These are phyloP conservation scores for Mugil cephalus DNA, from an alignment of 2,113 vertebrate species.

Conservation along the genomic window DNA sequence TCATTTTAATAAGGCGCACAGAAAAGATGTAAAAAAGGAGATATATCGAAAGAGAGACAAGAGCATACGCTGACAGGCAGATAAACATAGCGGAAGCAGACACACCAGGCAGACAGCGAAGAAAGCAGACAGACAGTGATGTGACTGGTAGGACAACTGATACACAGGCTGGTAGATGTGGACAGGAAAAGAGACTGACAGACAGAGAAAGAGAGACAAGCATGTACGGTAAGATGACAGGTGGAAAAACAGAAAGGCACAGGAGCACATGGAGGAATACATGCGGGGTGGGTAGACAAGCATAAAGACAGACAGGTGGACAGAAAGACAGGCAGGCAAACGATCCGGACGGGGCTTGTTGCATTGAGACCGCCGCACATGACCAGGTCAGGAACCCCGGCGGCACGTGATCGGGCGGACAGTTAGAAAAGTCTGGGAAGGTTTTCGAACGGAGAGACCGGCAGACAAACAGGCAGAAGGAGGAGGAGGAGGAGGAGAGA, in stretches of 20 bases:
- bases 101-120: background rate
- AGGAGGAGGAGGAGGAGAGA: background rate
- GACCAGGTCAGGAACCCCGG: slow-evolving; percentile 31
- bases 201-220: slow-evolving; percentile 37
- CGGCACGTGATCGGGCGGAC: slow-evolving; percentile 15
- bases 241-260: slow-evolving; percentile 49
- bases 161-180: slow-evolving; percentile 39
- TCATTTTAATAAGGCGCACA: too few species aligned
- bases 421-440: slow-evolving; percentile 16
- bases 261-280: slow-evolving; percentile 32
- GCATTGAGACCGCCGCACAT: slow-evolving; percentile 3
- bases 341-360: slow-evolving; percentile 19
- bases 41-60: slow-evolving; percentile 17
- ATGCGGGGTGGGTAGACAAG: slow-evolving; percentile 30
- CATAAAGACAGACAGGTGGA: slow-evolving; percentile 26
- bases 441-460: slow-evolving; percentile 18
- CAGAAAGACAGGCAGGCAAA: too few species aligned
- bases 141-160: slow-evolving; percentile 40
- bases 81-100: slow-evolving; percentile 37
- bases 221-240: slow-evolving; percentile 50
- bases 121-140: slow-evolving; percentile 17
- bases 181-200: slow-evolving; percentile 41
- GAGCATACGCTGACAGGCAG: slow-evolving; percentile 38
- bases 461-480: slow-evolving; percentile 19
- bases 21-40: slow-evolving; percentile 6